Conservation (phyloP, 2,797 vertebrate genomes). For the Parauchenoglanis punctatus region DNA sequence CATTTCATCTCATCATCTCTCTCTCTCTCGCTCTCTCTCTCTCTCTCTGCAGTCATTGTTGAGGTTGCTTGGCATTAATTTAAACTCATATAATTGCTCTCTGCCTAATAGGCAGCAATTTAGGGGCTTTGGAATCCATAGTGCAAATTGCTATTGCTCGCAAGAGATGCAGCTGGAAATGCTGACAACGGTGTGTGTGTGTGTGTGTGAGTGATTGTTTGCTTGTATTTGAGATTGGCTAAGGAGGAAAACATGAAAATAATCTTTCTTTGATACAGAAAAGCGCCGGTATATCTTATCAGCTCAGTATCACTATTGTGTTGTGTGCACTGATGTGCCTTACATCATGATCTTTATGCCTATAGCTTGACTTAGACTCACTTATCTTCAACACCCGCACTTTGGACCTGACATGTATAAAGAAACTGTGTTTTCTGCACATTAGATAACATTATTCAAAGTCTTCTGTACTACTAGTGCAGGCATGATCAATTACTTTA, state of each 20-base stretch:
- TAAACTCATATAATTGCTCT: constrained; percentile 61
- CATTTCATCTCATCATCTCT: background rate
- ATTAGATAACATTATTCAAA: background rate
- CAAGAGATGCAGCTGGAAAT: constrained; percentile 34
- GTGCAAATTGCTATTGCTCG: constrained; percentile 46
- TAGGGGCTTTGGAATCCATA: constrained; percentile 66
- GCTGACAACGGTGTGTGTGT: constrained; percentile 16
- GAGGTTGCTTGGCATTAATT: constrained; percentile 66
- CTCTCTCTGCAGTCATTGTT: constrained; percentile 48
- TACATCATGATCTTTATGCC: background rate
- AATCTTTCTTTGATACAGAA: background rate
- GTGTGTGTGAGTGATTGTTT: constrained; percentile 41
- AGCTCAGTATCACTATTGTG: background rate
- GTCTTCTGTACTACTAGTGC: background rate
- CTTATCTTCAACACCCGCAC: background rate
- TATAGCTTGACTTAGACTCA: background rate
- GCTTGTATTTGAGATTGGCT: constrained; percentile 37
- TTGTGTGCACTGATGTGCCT: background rate
- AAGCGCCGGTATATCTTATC: background rate
- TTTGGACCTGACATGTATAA: background rate
- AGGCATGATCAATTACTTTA: background rate
- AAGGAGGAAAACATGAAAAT: constrained; percentile 6
- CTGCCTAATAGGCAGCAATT: constrained; percentile 64
- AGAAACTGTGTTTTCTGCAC: background rate
- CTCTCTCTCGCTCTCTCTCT: constrained; percentile 6